A percentile compares a stretch with the other conserved stretches of the same genome.
Conservation (phyloP, 1,140 invertebrate genomes). For the Whitmania pigra region DNA sequence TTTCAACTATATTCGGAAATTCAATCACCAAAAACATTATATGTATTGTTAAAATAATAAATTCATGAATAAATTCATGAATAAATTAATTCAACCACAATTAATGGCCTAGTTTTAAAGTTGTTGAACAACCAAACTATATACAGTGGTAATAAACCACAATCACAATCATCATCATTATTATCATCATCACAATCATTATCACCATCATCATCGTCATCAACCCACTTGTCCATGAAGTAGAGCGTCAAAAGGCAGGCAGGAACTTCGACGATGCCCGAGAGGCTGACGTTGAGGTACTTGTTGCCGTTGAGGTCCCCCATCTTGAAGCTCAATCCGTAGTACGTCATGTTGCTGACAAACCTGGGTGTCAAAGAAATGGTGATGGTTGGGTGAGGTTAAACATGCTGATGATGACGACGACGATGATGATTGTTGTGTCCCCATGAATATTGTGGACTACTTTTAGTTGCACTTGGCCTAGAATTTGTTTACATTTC, state of each 20-base stretch:
- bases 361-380: conserved; percentile 43
- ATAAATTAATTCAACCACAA: too few relatives aligned
- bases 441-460: too few relatives aligned
- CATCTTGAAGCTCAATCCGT: conserved; percentile 50
- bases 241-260: conserved; percentile 45
- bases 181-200: too few relatives aligned
- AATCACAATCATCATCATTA: too few relatives aligned
- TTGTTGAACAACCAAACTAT: too few relatives aligned
- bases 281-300: conserved; percentile 29
- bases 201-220: too few relatives aligned
- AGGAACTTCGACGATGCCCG: conserved; percentile 61
- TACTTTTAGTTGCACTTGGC: too few relatives aligned
- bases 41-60: too few relatives aligned
- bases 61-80: too few relatives aligned
- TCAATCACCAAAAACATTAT: conserved; percentile 1
- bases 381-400: neutral
- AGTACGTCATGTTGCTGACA: conserved; percentile 48
- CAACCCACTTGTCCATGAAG: conserved; percentile 21
- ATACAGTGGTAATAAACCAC: too few relatives aligned
- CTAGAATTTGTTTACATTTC: too few relatives aligned
- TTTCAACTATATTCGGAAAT: neutral
- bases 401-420: neutral
- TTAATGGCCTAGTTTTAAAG: neutral
- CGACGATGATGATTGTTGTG: too few relatives aligned
- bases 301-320: conserved; percentile 26